Percentiles rank a stretch among this genome's conserved stretches.
phyloP scores from a whole-genome alignment of 2,888 invertebrate species.

The Dendrolimus houi region DNA sequence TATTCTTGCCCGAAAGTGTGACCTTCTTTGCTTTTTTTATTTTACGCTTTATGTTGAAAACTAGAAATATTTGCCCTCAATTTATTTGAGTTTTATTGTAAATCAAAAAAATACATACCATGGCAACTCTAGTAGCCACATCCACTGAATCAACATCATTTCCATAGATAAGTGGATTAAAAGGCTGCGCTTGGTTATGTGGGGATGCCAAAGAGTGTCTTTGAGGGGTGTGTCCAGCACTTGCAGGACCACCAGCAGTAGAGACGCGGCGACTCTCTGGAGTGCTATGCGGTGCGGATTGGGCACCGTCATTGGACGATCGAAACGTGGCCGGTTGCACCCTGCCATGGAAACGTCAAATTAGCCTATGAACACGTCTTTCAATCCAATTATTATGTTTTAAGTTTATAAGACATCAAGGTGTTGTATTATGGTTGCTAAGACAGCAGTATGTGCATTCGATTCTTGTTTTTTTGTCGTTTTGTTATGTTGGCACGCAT shows the following conservation, averaged over 20 bases:
- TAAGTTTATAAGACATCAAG: too few species aligned
- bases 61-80: too few species aligned
- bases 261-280: constrained; percentile 64
- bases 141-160: constrained; percentile 99
- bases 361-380: too few species aligned
- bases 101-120: constrained; percentile 20
- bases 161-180: constrained; percentile 94
- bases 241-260: constrained; percentile 26
- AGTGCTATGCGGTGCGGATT: constrained; percentile 50
- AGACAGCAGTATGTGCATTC: too few species aligned
- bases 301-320: constrained; percentile 37
- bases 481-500: too few species aligned
- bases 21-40: too few species aligned
- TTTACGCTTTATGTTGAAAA: too few species aligned
- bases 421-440: too few species aligned
- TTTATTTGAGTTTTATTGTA: too few species aligned
- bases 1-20: too few species aligned
- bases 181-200: constrained; percentile 64
- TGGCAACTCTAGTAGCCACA: constrained; percentile 94
- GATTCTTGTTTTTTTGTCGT: too few species aligned
- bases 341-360: constrained; percentile 18
- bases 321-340: constrained; percentile 48
- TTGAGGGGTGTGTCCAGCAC: constrained; percentile 47
- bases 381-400: too few species aligned
- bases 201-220: constrained; percentile 67